Percentiles rank a stretch among this genome's conserved stretches.
Conservation (phyloP, 2,113 vertebrate genomes). For the Vombatus ursinus region DNA sequence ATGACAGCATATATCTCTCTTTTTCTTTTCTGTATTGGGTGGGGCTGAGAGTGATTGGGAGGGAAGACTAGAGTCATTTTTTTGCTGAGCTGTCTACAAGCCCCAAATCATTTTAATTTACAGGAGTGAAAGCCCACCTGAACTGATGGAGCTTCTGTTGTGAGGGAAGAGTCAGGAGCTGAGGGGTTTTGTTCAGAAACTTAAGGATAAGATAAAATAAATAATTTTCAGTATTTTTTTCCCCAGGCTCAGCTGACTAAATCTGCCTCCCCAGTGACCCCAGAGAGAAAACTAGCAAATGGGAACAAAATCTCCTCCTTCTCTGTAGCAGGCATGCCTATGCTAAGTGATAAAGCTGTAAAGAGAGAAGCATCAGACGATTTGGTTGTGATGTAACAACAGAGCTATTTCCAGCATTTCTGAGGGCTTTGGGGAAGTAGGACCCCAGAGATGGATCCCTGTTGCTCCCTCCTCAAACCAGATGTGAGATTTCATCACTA, state of each 20-base stretch:
- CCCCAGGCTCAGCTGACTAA: constrained; percentile 20
- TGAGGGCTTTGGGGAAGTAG: constrained; percentile 41
- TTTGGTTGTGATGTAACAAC: constrained; percentile 59
- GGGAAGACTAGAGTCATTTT: constrained; percentile 11
- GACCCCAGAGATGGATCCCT: not conserved
- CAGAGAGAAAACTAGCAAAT: constrained; percentile 58
- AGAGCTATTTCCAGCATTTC: constrained; percentile 49
- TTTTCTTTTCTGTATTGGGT: constrained; percentile 5
- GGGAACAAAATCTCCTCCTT: constrained; percentile 63
- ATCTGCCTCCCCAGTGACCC: constrained; percentile 59
- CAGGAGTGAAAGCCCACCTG: constrained; percentile 33
- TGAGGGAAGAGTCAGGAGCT: constrained; percentile 49
- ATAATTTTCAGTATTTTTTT: constrained; percentile 31
- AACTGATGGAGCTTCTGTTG: constrained; percentile 20
- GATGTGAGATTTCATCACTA: not conserved
- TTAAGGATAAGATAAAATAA: constrained; percentile 58
- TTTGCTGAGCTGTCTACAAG: constrained; percentile 6
- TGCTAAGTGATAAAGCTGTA: constrained; percentile 32
- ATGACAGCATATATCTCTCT: not conserved
- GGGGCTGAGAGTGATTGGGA: not conserved
- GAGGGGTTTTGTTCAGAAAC: constrained; percentile 25
- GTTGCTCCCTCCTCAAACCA: not conserved
- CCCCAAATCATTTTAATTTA: constrained; percentile 55
- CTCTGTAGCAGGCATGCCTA: constrained; percentile 36
- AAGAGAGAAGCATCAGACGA: constrained; percentile 32